phyloP scores from a whole-genome alignment of 2,888 invertebrate species.

The Alitta virens region DNA sequence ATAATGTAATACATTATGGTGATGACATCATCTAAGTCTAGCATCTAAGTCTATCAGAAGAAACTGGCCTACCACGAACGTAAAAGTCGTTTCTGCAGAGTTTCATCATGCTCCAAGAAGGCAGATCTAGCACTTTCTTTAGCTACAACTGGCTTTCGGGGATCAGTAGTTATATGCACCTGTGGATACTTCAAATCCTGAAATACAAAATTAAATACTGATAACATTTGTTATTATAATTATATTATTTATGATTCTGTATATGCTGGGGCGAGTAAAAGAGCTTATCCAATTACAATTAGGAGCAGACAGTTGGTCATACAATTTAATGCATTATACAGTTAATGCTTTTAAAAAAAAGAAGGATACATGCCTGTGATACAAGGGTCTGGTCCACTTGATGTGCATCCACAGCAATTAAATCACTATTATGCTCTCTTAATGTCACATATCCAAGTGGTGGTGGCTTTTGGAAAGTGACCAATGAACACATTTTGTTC shows the following conservation, averaged over 20 bases:
- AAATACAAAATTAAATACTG: neutral
- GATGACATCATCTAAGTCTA: too few species aligned
- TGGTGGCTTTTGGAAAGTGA: conserved; percentile 31
- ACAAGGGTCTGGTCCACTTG: neutral
- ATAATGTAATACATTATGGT: too few species aligned
- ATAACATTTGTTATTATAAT: too few species aligned
- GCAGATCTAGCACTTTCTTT: conserved; percentile 47
- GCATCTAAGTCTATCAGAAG: too few species aligned
- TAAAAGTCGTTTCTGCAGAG: conserved; percentile 18
- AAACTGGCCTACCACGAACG: conserved; percentile 22
- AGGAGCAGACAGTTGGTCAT: too few species aligned
- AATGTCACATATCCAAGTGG: conserved; percentile 36
- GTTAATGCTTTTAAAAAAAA: too few species aligned
- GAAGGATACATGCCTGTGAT: neutral
- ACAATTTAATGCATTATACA: too few species aligned
- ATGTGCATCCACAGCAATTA: conserved; percentile 22
- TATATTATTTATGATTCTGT: too few species aligned
- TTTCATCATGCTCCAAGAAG: conserved; percentile 44
- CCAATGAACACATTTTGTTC: conserved; percentile 27
- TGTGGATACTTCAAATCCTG: neutral
- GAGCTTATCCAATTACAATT: too few species aligned
- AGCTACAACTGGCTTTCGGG: conserved; percentile 31
- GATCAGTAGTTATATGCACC: neutral
- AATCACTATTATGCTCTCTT: conserved; percentile 42
- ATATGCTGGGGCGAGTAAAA: too few species aligned